A percentile compares a stretch with the other conserved stretches of the same genome.
Conservation (phyloP, 2,888 invertebrate genomes). For the Meganola albula region DNA sequence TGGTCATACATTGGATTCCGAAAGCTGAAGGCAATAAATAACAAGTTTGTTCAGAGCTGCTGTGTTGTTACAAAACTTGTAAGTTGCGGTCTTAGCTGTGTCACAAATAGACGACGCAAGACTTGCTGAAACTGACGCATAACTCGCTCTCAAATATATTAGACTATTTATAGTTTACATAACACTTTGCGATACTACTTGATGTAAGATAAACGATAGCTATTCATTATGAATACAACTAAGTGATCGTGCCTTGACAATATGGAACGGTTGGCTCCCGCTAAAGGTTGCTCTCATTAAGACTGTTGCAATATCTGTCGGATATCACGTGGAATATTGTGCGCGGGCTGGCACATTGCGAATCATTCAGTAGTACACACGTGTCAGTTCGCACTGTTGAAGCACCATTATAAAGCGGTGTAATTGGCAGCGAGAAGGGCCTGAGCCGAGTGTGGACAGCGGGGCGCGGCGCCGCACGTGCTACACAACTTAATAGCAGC, state of each 20-base stretch:
- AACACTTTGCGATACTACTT: conserved; percentile 42
- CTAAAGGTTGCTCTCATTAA: conserved; percentile 74
- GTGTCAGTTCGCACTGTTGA: no score
- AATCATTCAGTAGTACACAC: no score
- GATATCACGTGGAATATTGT: conserved; percentile 49
- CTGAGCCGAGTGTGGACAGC: no score
- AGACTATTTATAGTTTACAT: conserved; percentile 32
- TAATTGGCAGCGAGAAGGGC: neutral
- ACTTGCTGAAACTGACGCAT: conserved; percentile 29
- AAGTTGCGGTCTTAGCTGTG: conserved; percentile 53
- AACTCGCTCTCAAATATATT: conserved; percentile 16
- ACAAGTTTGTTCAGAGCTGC: conserved; percentile 61
- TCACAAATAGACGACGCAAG: conserved; percentile 56
- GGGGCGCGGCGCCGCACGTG: conserved; percentile 29
- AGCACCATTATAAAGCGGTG: no score
- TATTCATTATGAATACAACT: conserved; percentile 57
- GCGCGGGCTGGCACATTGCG: conserved; percentile 8
- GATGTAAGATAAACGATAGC: conserved; percentile 53
- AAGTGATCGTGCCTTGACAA: conserved; percentile 67
- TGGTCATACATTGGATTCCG: conserved; percentile 49
- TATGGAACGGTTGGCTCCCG: conserved; percentile 61
- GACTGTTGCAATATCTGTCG: conserved; percentile 54
- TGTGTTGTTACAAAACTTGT: conserved; percentile 57
- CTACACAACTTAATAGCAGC: conserved; percentile 37
- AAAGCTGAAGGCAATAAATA: conserved; percentile 61